Base-by-base conservation (phyloP, 1,140 invertebrate genomes). In the Caerostris extrusa region DNA sequence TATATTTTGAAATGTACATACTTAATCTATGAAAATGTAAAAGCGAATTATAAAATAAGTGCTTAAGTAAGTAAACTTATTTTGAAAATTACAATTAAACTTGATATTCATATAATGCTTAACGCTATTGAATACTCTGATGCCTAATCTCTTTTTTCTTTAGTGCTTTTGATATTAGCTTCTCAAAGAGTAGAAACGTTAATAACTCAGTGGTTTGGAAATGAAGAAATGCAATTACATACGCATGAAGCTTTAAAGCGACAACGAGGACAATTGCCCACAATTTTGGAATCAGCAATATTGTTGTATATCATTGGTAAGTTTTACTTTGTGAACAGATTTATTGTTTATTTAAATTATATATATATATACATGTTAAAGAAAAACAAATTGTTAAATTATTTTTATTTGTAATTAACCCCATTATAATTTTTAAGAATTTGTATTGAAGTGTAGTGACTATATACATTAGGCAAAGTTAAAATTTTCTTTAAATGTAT, bases 151-250 rank as follows among this genome's bases (percentile, higher is more conserved):
- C 5, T 34, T 95, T 95, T 90, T 95, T 95, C 96, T 96, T 34
- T 97, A 99, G 99, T 99, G 96, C 97, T 99, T 95, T 96, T 99
- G 95, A 99, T 99, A 95, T 96, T 99, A 95, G 99, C 99, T n/a
- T 99, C 98, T 88, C 99, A 99, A 96, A 97, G 99, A 95, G 99
- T 99, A 95, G 98, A 99, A 96, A 97, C 97, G 77, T 97, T 98
- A 3, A 96, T 97, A 0, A 96, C 98, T 60, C 97, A 98, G 95
- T 97, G 97, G 95, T 97, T 98, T 95, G 98, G 97, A 3, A 97
- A 97, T 81, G 97, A 97, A 14, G 98, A 98, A 97, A 97, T 98
- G 96, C 95, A 96, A 92, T 96, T 97, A 90, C 97, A 97, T 94
- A 95, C 98, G 19, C 96, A 96, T 2, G 97, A 97, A 85, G 98